Evolutionary conservation across 2,888 invertebrate species (phyloP), one percentile per base, ranked within the genome.

Genomic region (Lomographa bimaculata): DNA sequence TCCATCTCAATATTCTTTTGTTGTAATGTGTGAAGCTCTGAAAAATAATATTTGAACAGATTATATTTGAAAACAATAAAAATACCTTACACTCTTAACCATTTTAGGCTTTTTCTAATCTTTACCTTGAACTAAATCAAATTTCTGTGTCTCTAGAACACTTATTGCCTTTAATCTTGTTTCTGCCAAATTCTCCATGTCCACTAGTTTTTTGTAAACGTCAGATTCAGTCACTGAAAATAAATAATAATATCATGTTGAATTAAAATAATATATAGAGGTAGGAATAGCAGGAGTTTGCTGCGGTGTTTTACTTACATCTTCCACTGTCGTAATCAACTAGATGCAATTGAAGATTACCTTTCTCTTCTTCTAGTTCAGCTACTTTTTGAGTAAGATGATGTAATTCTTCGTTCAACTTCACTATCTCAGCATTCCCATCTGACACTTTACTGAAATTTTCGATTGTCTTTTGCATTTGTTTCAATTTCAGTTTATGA

Each of bases 321-420:
- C 92, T 90, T 60, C 91, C 91, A 76, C 93, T 93, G 74, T 94
- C 94, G 80, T 94, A 93, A 82, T 95, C 95, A 60, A 95, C 93
- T 71, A 96, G 91, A 83, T 94, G 94, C 71, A 97, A 89, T 82
- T 97, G 96, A 68, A 97, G 91, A 83, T 96, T 96, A 63, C 96
- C 96, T 85, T 97, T 97, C 82, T 97, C 97, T 78, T 96, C 96
- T 82, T 96, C 96, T 51, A 97, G 80, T 70, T 96, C 95, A 6
- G 94, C 94, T 45, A 97, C 92, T 86, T 93, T 93, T 58, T 95
- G 94, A 47, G 93, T 92, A 29, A 94, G 78, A 52, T 91, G 89
- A 48, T 91, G 90, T 53, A 93, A 89, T 62, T 92, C 92, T 42
- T 90, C 90, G 63, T 90, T 90, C 28, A 95, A 76, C 55, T 90